Evolutionary conservation across 2,888 invertebrate species (phyloP), one percentile per base, ranked within the genome.

Genomic region (Agriopis leucophaearia): DNA sequence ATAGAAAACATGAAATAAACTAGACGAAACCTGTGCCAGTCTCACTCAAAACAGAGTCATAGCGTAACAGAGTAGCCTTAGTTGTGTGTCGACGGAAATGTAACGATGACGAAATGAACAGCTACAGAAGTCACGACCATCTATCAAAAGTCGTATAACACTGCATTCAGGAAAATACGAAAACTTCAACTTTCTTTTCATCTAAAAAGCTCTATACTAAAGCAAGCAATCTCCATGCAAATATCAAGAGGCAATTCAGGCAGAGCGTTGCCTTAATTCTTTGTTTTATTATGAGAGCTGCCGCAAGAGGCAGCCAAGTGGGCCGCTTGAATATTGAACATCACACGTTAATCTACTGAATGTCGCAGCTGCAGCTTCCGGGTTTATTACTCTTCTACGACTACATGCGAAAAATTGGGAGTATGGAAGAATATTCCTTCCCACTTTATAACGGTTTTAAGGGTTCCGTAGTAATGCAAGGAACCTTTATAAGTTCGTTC

Each of bases 151-250:
- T 18, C n/a, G 27, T 5, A 27, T 5, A 27, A 27, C 5, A 27
- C 27, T 27, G 18, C 18, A 27, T 27, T 27, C n/a, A n/a, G n/a
- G n/a, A 3, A 27, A 27, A 2, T 1, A 27, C 18, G 18, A 6
- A 15, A 47, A 8, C 0, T 5, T 16, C 1, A 47, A 16, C 16
- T 16, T 47, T 9, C 18, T 48, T 47, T 48, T 18, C 10, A 8
- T 48, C 18, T 15, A 15, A 48, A 57, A 50, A 57, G 12, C 48
- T 47, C 18, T n/a, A 52, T 16, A 8, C n/a, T 38, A 36, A 64
- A 57, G n/a, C 7, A 15, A 47, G 60, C 66, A 66, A 66, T 66
- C 55, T 60, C 51, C 50, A 62, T 66, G 56, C 66, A 67, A 52
- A 67, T 67, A 63, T 55, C 27, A 55, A 59, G 44, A 51, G 56